Base-by-base conservation (phyloP, 2,888 invertebrate species). In the Dascillus cervinus region DNA sequence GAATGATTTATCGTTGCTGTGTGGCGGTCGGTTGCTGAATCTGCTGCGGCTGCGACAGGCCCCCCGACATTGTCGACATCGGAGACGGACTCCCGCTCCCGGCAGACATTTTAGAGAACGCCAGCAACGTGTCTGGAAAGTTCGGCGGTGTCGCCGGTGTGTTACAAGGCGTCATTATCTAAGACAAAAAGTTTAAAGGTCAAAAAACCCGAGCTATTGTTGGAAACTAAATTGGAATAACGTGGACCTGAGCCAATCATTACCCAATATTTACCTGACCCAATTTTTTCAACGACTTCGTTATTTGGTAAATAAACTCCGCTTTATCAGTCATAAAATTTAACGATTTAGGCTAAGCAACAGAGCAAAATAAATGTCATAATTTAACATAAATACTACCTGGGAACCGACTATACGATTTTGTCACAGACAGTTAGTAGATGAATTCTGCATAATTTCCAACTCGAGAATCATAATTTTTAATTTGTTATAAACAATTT, bases 141-240 rank as follows among this genome's bases (percentile, higher is more conserved):
- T 90, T 91, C 15, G 92, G 91, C 25, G 91, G 92, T 26, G 92
- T 92, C 28, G 91, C 91, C 29, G 92, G 92, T 34, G 91, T 92
- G 64, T 92, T 92, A 55, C 90, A 89, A 11, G 91, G 92, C 28
- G 91, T 89, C 73, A 88, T 88, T 66, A 84, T 66, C 81, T 89
- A 73, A 64, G 71, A 49, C 68, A 39, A 32, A 20, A 32, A 22
- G 23, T 4, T 22, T n/a, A 13, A 17, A 26, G 21, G 26, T 17
- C 28, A 25, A 19, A 24, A 22, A 22, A 12, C 13, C n/a, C 9
- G 19, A 32, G 21, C 29, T 30, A 27, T 14, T 17, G 17, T 17
- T 17, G 4, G 4, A 17, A 8, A 17, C 4, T 17, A 8, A 4
- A 17, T 6, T 17, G 5, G 8, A 17, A 17, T 17, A 8, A 8